A percentile compares a stretch with the other conserved stretches of the same genome.
These are phyloP conservation scores for Hippoglossus stenolepis DNA, from an alignment of 2,113 vertebrate genomes.

Conservation along the genomic window DNA sequence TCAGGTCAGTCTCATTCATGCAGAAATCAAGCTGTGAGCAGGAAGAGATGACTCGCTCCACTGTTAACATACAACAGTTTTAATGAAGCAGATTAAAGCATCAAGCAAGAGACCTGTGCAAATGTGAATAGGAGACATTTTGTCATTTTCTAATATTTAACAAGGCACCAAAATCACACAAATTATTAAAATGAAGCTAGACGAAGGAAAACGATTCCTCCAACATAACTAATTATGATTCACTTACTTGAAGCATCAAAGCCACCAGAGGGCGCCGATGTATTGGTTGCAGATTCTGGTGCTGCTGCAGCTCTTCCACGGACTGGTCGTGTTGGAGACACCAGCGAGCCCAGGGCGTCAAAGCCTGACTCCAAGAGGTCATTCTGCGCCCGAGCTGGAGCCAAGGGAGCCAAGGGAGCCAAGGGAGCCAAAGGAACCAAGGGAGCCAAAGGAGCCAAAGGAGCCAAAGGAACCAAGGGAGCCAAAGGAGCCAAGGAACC, in stretches of 20 bases:
- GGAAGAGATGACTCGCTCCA: background rate
- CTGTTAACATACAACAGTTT: slow-evolving; percentile 4
- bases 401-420: slow-evolving; percentile 81
- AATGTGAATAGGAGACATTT: slow-evolving; percentile 2
- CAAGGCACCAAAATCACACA: background rate
- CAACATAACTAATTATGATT: background rate
- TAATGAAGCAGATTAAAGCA: slow-evolving; percentile 27
- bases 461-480: slow-evolving; percentile 82
- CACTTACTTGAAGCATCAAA: slow-evolving; percentile 94
- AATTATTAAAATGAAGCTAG: background rate
- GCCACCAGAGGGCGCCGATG: slow-evolving; percentile 82
- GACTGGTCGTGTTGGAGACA: slow-evolving; percentile 56
- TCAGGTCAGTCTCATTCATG: slow-evolving; percentile 69
- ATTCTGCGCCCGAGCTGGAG: slow-evolving; percentile 80
- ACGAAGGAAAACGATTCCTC: background rate
- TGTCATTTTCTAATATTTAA: slow-evolving; percentile 16
- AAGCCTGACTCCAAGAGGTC: slow-evolving; percentile 84
- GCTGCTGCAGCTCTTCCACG: slow-evolving; percentile 39
- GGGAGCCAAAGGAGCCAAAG: slow-evolving; percentile 77
- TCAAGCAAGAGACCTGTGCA: slow-evolving; percentile 28
- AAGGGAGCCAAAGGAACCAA: slow-evolving; percentile 81
- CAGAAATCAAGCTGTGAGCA: slow-evolving; percentile 64
- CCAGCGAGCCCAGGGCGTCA: slow-evolving; percentile 67
- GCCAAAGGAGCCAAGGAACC: slow-evolving; percentile 85
- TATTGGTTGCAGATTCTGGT: slow-evolving; percentile 81